Conservation (phyloP, 2,113 vertebrate species). For the Chloebia gouldiae region DNA sequence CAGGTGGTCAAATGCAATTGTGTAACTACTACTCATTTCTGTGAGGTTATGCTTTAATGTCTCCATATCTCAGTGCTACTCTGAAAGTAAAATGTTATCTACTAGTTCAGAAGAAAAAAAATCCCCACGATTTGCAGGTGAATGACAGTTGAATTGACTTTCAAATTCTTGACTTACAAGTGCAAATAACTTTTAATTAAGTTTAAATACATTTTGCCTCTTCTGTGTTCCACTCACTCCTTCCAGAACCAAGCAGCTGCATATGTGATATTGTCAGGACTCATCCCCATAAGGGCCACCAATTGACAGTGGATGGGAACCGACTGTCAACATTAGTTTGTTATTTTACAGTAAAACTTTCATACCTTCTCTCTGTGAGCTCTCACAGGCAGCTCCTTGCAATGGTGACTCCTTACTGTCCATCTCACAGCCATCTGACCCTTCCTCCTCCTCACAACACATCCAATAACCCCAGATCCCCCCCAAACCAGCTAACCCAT, state of each 20-base stretch:
- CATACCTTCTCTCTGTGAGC: no score
- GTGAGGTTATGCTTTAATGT: neutral
- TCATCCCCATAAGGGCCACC: no score
- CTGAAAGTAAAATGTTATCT: neutral
- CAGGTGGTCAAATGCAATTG: neutral
- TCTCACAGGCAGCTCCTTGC: no score
- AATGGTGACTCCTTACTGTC: no score
- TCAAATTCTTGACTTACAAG: neutral
- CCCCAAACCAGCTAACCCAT: no score
- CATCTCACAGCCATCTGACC: no score
- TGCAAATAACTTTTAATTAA: slow-evolving; percentile 18
- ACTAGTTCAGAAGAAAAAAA: neutral
- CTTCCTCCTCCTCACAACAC: no score
- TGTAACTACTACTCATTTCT: neutral
- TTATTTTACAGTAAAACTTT: no score
- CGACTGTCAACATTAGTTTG: no score
- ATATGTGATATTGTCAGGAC: neutral
- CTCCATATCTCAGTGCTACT: neutral
- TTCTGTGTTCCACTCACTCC: neutral
- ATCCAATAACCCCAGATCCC: no score
- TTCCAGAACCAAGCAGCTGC: neutral
- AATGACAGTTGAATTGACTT: neutral
- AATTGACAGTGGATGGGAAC: no score
- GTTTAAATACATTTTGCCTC: neutral
- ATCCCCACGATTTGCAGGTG: neutral